Evolutionary conservation across 2,888 invertebrate species (phyloP).

Genomic region (Caenorhabditis angaria): DNA sequence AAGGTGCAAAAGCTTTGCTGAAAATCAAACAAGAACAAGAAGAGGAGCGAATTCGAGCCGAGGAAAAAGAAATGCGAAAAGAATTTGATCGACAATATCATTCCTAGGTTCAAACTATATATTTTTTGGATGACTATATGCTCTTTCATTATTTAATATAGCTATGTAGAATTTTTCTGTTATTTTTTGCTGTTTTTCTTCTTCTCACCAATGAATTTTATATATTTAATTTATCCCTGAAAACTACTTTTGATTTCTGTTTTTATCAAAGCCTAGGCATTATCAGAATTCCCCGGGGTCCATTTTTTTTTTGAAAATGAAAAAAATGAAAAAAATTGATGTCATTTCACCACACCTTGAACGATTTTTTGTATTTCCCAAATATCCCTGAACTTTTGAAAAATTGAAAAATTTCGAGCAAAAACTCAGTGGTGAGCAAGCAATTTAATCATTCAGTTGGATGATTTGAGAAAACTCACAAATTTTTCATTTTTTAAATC

Average conservation of each 20-base stretch:
- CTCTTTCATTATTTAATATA: not conserved
- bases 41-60: constrained; percentile 31
- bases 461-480: not conserved
- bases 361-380: too few relatives aligned
- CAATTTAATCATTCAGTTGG: not conserved
- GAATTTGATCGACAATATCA: constrained; percentile 43
- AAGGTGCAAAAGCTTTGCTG: constrained; percentile 53
- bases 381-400: not conserved
- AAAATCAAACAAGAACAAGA: constrained; percentile 51
- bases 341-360: not conserved
- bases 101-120: not conserved
- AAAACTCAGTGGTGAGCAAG: not conserved
- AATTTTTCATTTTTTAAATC: not conserved
- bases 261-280: too few relatives aligned
- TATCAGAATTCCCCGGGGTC: too few relatives aligned
- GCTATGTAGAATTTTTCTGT: too few relatives aligned
- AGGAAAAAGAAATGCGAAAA: constrained; percentile 48
- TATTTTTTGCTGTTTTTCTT: too few relatives aligned
- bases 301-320: too few relatives aligned
- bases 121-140: not conserved
- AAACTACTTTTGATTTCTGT: too few relatives aligned
- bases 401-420: not conserved
- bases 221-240: too few relatives aligned
- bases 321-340: too few relatives aligned
- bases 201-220: too few relatives aligned